A percentile compares a stretch with the other conserved stretches of the same genome.
phyloP scores from a whole-genome alignment of 2,797 vertebrate species.

The Anguilla marmorata region DNA sequence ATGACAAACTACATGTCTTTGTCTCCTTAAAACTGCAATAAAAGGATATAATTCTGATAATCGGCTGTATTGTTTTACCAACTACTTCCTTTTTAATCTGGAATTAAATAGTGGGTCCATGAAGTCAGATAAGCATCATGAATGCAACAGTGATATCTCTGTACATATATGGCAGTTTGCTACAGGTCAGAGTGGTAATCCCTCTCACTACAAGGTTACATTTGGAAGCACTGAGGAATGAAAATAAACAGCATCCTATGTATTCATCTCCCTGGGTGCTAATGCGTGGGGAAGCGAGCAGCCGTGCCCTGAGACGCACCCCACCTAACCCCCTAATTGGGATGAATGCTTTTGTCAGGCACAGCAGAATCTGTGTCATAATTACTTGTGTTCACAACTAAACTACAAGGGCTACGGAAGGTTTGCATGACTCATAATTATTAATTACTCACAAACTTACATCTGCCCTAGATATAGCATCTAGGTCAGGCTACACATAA shows the following conservation, averaged over 20 bases:
- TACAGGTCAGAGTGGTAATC: conserved; percentile 35
- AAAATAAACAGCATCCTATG: conserved; percentile 28
- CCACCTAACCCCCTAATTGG: conserved; percentile 45
- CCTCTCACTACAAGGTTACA: neutral
- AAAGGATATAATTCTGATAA: neutral
- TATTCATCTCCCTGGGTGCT: conserved; percentile 48
- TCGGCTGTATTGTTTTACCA: conserved; percentile 58
- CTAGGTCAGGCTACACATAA: conserved; percentile 58
- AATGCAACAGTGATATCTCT: conserved; percentile 17
- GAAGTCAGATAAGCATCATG: conserved; percentile 40
- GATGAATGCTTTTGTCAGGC: conserved; percentile 38
- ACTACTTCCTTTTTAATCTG: conserved; percentile 48
- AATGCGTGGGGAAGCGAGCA: conserved; percentile 43
- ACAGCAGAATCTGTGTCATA: conserved; percentile 50
- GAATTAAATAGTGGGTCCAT: conserved; percentile 56
- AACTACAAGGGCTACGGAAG: conserved; percentile 53
- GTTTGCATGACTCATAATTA: conserved; percentile 67
- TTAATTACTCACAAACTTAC: conserved; percentile 62
- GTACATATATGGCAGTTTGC: conserved; percentile 36
- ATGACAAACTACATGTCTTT: neutral
- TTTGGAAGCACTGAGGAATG: neutral
- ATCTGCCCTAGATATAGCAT: conserved; percentile 65
- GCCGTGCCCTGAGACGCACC: conserved; percentile 42
- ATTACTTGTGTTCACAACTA: conserved; percentile 54
- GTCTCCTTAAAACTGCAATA: neutral